Base-by-base conservation (phyloP, 2,888 invertebrate genomes). In the Caenorhabditis japonica region DNA sequence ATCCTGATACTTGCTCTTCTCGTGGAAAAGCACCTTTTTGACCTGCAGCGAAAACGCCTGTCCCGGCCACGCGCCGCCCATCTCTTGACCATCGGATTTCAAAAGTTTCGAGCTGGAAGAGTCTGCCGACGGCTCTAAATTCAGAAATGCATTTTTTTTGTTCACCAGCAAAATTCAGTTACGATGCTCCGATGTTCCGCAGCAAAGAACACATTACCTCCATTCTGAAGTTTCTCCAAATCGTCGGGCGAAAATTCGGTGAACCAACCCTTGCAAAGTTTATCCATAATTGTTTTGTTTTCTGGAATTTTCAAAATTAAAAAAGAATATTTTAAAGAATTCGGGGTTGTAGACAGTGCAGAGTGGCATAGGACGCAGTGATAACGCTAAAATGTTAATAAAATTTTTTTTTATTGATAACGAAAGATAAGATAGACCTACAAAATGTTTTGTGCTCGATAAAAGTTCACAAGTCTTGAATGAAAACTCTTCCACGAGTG, bases 11-110 rank as follows among this genome's bases (percentile, higher is more conserved):
- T 92, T 89, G 0, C 95, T 94, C 86, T 91, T 92, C 87, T 93
- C 93, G 1, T 92, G 90, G 87, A 94, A 92, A 0, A 96, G 90
- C 1, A 95, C 90, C 82, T 93, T 90, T 47, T 93, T 92, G 0
- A 95, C 79, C 91, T 94, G 91, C 73, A 97, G 90, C 0, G 95
- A 95, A 86, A 95, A 92, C 17, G 93, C 92, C 82, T 94, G 92
- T 0, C 95, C 95, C 0, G 94, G 94, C 94, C 95, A 95, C 84
- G 95, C 82, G 12, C 86, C 84, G 36, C 84, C 86, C 79, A 86
- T 81, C 15, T 80, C 79, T 21, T 75, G 78, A 3, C 84, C 85
- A 70, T 86, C 87, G 0, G 83, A 80, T 44, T 83, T 83, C 30
- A 86, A 47, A 15, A 71, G 58, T 66, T 84, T 87, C 12, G n/a